A percentile compares a stretch with the other conserved stretches of the same genome.
Evolutionary conservation across 2,113 vertebrate species (phyloP).

Genomic region (Ranitomeya imitator): DNA sequence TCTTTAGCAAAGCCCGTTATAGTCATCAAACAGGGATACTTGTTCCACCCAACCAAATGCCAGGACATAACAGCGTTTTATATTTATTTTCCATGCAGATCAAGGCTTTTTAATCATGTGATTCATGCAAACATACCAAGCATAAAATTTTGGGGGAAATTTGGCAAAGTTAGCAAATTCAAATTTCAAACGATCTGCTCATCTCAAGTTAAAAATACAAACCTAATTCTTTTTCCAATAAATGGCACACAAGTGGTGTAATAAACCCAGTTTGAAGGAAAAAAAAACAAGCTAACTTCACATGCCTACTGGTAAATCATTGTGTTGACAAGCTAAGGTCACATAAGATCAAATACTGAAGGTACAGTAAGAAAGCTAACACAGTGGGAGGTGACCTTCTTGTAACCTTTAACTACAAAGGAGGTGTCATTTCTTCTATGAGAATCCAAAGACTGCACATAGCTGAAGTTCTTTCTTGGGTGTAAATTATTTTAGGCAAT

Average conservation of each 20-base stretch:
- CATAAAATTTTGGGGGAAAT: no score
- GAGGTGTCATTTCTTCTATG: constrained; percentile 17
- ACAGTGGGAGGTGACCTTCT: constrained; percentile 51
- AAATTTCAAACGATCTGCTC: no score
- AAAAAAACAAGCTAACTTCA: not conserved
- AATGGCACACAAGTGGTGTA: not conserved
- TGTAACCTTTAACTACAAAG: constrained; percentile 44
- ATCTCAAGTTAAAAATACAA: no score
- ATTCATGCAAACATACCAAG: no score
- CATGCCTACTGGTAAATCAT: constrained; percentile 41
- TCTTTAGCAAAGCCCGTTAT: no score
- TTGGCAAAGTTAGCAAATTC: no score
- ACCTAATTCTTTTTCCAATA: no score
- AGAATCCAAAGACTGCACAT: not conserved
- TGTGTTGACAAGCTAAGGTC: constrained; percentile 44
- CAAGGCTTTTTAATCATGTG: no score
- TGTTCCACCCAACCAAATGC: no score
- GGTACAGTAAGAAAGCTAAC: constrained; percentile 34
- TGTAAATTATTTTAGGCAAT: constrained; percentile 11
- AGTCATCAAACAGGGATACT: no score
- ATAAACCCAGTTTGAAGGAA: not conserved
- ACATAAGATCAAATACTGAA: constrained; percentile 28
- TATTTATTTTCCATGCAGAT: no score
- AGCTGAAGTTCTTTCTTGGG: not conserved
- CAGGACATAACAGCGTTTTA: no score